phyloP scores from a whole-genome alignment of 2,888 invertebrate genomes.

The Imbricaverruca yamaguchii region DNA sequence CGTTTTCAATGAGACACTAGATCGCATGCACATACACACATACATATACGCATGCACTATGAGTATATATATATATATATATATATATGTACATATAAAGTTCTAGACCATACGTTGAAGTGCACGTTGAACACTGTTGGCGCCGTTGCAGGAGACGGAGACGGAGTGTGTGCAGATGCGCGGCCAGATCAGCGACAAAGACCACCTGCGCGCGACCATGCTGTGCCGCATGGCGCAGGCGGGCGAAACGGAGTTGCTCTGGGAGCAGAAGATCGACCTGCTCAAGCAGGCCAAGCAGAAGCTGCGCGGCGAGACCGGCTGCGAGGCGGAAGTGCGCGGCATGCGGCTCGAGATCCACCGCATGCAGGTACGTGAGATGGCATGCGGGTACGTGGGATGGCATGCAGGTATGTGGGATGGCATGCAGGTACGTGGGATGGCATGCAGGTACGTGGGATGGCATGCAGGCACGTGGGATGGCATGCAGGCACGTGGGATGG shows the following conservation, averaged over 20 bases:
- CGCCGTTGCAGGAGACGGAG: slow-evolving; percentile 55
- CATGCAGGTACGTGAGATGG: slow-evolving; percentile 57
- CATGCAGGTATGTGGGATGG: too few species aligned
- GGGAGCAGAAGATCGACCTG: slow-evolving; percentile 70
- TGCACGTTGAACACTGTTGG: neutral
- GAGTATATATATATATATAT: too few species aligned
- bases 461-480: too few species aligned
- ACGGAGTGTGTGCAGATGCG: slow-evolving; percentile 57
- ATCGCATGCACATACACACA: too few species aligned
- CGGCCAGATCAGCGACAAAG: slow-evolving; percentile 59
- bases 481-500: too few species aligned
- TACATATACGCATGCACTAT: too few species aligned
- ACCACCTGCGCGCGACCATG: slow-evolving; percentile 54
- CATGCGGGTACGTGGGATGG: slow-evolving; percentile 17
- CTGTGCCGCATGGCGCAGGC: slow-evolving; percentile 40
- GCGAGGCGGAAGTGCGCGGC: slow-evolving; percentile 60
- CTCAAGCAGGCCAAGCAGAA: slow-evolving; percentile 62
- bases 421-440: too few species aligned
- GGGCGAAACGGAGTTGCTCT: slow-evolving; percentile 38
- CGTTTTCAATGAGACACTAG: too few species aligned
- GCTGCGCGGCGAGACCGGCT: slow-evolving; percentile 56
- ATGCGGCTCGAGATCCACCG: slow-evolving; percentile 76
- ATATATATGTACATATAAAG: too few species aligned
- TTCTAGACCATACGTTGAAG: too few species aligned
- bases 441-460: too few species aligned